A percentile compares a stretch with the other conserved stretches of the same genome.
These are phyloP conservation scores for Heterotis niloticus DNA, from an alignment of 2,113 vertebrate genomes.

Conservation along the genomic window DNA sequence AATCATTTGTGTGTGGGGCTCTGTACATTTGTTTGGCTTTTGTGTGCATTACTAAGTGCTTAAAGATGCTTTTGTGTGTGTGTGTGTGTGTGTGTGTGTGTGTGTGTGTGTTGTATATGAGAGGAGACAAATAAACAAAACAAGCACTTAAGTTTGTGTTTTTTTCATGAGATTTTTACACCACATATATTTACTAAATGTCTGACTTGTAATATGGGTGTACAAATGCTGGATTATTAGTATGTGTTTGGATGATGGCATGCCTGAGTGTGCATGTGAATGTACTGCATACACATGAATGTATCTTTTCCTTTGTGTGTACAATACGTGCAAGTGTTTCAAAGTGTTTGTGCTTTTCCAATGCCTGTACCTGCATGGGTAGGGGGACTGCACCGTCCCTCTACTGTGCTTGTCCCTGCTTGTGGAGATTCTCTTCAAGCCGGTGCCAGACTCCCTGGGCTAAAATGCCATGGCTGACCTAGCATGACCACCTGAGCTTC, in stretches of 20 bases:
- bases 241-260: background rate
- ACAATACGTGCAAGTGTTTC: conserved; percentile 14
- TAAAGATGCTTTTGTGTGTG: background rate
- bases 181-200: conserved; percentile 1
- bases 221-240: background rate
- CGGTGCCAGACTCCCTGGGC: conserved; percentile 35
- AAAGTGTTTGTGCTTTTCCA: conserved; percentile 4
- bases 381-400: conserved; percentile 35
- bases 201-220: background rate
- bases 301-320: conserved; percentile 6
- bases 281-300: conserved; percentile 1
- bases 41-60: background rate
- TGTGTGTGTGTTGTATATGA: conserved; percentile 12
- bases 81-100: conserved; percentile 14
- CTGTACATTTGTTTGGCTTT: background rate
- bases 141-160: no score
- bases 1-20: background rate
- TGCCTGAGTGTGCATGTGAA: conserved; percentile 11
- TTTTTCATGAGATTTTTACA: no score
- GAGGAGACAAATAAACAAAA: background rate
- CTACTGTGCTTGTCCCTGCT: no score
- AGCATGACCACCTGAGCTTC: conserved; percentile 41
- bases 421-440: conserved; percentile 39
- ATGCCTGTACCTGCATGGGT: conserved; percentile 27
- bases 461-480: conserved; percentile 50